These are phyloP conservation scores for Dromococcyx pavoninus DNA, from an alignment of 2,797 vertebrate genomes.

Conservation along the genomic window DNA sequence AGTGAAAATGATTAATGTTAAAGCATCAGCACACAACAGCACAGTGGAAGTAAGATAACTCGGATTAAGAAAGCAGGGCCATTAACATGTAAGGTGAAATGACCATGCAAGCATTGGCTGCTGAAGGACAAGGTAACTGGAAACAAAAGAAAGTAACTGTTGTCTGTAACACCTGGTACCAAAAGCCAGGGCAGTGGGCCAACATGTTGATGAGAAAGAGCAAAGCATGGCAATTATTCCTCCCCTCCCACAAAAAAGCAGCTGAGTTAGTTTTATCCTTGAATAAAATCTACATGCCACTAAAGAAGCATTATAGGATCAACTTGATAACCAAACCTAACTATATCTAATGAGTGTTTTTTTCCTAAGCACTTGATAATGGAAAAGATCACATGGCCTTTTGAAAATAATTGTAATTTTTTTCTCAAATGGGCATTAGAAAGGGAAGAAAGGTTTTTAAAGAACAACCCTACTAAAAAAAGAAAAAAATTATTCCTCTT, in stretches of 20 bases:
- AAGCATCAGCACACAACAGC: not conserved
- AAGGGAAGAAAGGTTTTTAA: not conserved
- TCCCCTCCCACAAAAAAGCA: not conserved
- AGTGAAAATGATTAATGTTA: conserved; percentile 28
- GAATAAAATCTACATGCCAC: not conserved
- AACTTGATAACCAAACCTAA: not conserved
- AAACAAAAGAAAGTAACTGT: not conserved
- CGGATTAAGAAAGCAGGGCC: not conserved
- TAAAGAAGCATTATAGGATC: not conserved
- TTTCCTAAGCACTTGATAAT: not conserved
- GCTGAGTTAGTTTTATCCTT: conserved; percentile 1
- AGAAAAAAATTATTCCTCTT: not conserved
- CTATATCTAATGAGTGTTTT: not conserved
- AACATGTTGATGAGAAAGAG: conserved; percentile 15
- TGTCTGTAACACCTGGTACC: not conserved
- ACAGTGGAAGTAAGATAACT: not conserved
- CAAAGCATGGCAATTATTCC: not conserved
- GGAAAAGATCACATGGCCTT: not conserved
- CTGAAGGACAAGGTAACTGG: conserved; percentile 10
- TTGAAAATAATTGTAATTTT: not conserved
- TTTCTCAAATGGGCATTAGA: not conserved
- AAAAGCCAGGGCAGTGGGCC: conserved; percentile 19
- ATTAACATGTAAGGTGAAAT: conserved; percentile 8
- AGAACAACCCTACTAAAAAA: not conserved
- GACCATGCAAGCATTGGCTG: not conserved